Base-by-base conservation (phyloP, 1,140 invertebrate genomes). In the Philotrypesis tridentata region DNA sequence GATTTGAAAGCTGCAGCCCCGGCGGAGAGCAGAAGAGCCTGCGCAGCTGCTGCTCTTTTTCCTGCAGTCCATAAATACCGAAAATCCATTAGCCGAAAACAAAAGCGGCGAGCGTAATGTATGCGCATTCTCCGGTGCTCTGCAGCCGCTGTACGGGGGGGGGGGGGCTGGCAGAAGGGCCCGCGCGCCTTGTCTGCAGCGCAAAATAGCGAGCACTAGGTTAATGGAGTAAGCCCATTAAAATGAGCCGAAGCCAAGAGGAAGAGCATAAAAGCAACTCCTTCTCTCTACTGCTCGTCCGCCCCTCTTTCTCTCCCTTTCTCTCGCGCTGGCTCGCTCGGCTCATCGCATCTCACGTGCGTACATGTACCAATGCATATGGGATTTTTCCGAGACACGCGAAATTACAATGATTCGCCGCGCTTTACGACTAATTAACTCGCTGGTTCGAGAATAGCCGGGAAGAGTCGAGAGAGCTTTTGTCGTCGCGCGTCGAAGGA, bases 361-460 rank as follows among this genome's bases (percentile, higher is more conserved):
- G 8, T 60, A 60, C 48, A 14, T n/a, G 12, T 3, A n/a, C 48
- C 5, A 6, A 60, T 60, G 33, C 33, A 37, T 37, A 3, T 0
- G 40, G 12, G 2, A 65, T 65, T 29, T 65, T 65, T 65, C 25
- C 68, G 17, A 29, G 68, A 55, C 33, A 29, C 68, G 5, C 23
- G 12, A 55, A 75, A 77, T 67, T 48, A 40, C 60, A 76, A 67
- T 37, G 31, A 76, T 76, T 76, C 74, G 40, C 12, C 0, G 1
- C 40, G 29, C 43, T 68, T 78, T 78, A 78, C 48, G 63, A 78
- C 75, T 67, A 67, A 78, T 78, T 78, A 78, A 78, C 43, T 74
- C 72, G 70, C 40, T 1, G 21, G 14, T 74, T 27, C 43, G 7
- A 74, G 65, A 76, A 76, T 65, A 76, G 60, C 72, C 2, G 11